A percentile compares a stretch with the other conserved stretches of the same genome.
phyloP scores from a whole-genome alignment of 2,888 invertebrate species.

The Pyrgus malvae region DNA sequence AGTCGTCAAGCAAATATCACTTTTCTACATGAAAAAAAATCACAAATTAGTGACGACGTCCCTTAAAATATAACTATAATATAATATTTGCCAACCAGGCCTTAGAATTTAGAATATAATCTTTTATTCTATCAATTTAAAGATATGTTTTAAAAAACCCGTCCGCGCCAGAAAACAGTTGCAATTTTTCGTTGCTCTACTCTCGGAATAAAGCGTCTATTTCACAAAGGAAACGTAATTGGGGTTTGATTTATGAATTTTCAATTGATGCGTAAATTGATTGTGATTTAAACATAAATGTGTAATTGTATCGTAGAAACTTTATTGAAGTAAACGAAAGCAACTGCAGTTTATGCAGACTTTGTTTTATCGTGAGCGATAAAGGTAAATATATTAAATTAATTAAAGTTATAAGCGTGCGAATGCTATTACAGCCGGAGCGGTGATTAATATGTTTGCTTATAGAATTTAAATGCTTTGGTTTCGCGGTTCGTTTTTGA shows the following conservation, averaged over 20 bases:
- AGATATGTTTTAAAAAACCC: no score
- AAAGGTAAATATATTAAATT: constrained; percentile 11
- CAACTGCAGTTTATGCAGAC: neutral
- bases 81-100: no score
- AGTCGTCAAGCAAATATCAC: no score
- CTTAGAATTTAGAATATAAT: no score
- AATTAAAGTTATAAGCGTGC: constrained; percentile 19
- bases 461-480: constrained; percentile 13
- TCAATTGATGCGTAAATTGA: constrained; percentile 21
- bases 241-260: constrained; percentile 21
- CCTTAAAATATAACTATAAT: no score
- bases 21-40: no score
- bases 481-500: constrained; percentile 25
- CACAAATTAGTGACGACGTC: no score
- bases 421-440: neutral
- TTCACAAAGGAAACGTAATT: constrained; percentile 21
- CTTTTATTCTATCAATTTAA: no score
- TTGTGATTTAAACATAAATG: constrained; percentile 3
- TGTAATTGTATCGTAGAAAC: neutral
- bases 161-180: no score
- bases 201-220: constrained; percentile 18
- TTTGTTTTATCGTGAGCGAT: constrained; percentile 1
- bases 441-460: constrained; percentile 8
- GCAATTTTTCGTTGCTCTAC: no score
- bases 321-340: neutral